Evolutionary conservation across 2,797 vertebrate species (phyloP).

Genomic region (Etheostoma perlongum): DNA sequence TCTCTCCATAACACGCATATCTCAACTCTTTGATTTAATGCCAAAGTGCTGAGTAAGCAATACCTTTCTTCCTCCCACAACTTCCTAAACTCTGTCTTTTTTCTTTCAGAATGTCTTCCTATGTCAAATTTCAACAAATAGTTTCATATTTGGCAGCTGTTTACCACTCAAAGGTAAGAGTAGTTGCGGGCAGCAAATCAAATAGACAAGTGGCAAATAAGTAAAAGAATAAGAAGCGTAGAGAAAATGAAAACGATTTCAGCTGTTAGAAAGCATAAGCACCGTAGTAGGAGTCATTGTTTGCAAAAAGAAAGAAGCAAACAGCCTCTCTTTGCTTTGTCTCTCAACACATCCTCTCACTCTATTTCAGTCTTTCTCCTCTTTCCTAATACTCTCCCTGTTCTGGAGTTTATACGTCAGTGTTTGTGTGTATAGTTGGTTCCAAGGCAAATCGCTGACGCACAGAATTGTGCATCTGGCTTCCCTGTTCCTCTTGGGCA

Average conservation of each 20-base stretch:
- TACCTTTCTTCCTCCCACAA: slow-evolving; percentile 59
- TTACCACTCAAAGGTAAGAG: slow-evolving; percentile 43
- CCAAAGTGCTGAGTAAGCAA: slow-evolving; percentile 76
- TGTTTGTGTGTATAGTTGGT: slow-evolving; percentile 1
- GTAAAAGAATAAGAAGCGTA: slow-evolving; percentile 25
- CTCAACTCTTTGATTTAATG: slow-evolving; percentile 70
- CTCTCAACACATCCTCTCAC: slow-evolving; percentile 34
- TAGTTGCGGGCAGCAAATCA: slow-evolving; percentile 50
- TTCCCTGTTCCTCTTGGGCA: slow-evolving; percentile 57
- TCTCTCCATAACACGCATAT: slow-evolving; percentile 63
- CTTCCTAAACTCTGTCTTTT: slow-evolving; percentile 52
- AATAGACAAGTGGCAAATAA: slow-evolving; percentile 35
- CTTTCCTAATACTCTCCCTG: slow-evolving; percentile 12
- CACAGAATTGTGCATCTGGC: slow-evolving; percentile 42
- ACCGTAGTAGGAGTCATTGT: slow-evolving; percentile 47
- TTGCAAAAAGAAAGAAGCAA: slow-evolving; percentile 42
- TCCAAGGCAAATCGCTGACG: slow-evolving; percentile 68
- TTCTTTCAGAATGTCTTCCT: slow-evolving; percentile 32
- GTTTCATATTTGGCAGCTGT: slow-evolving; percentile 42
- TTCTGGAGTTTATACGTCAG: slow-evolving; percentile 15
- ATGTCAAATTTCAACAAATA: slow-evolving; percentile 54
- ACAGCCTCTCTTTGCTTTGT: slow-evolving; percentile 48
- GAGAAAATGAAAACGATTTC: slow-evolving; percentile 39
- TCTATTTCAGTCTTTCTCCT: slow-evolving; percentile 24
- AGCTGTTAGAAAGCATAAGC: slow-evolving; percentile 35